A percentile compares a stretch with the other conserved stretches of the same genome.
phyloP scores from a whole-genome alignment of 2,797 vertebrate species.

The Benthosema pterotum region DNA sequence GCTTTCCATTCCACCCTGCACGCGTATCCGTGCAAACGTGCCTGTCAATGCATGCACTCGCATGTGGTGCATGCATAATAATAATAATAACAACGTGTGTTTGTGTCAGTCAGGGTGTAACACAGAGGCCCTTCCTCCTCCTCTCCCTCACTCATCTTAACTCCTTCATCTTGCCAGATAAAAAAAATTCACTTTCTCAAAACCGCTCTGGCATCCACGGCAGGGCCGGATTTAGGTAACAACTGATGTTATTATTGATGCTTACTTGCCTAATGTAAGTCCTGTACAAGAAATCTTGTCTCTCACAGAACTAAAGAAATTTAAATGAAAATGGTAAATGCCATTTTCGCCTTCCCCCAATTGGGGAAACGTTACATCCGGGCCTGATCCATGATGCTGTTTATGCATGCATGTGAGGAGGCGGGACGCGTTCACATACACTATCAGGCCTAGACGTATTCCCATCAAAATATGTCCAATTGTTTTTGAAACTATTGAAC shows the following conservation, averaged over 20 bases:
- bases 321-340: too few relatives aligned
- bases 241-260: too few relatives aligned
- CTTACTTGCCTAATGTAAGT: too few relatives aligned
- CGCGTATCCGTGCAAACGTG: neutral
- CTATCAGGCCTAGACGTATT: conserved; percentile 57
- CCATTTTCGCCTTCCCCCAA: too few relatives aligned
- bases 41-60: neutral
- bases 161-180: too few relatives aligned
- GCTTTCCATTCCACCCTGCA: neutral
- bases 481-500: conserved; percentile 67
- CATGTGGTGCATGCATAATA: neutral
- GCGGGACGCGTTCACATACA: neutral
- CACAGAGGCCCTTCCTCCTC: conserved; percentile 22
- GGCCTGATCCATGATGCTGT: neutral
- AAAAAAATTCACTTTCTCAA: neutral
- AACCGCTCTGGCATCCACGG: too few relatives aligned
- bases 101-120: neutral
- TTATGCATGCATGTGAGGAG: conserved; percentile 7
- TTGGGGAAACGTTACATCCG: too few relatives aligned
- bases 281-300: too few relatives aligned
- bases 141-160: too few relatives aligned
- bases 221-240: too few relatives aligned
- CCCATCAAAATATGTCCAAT: conserved; percentile 51
- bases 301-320: too few relatives aligned
- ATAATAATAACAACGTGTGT: too few relatives aligned